Evolutionary conservation across 2,888 invertebrate genomes (phyloP).

Genomic region (Apotomis turbidana): DNA sequence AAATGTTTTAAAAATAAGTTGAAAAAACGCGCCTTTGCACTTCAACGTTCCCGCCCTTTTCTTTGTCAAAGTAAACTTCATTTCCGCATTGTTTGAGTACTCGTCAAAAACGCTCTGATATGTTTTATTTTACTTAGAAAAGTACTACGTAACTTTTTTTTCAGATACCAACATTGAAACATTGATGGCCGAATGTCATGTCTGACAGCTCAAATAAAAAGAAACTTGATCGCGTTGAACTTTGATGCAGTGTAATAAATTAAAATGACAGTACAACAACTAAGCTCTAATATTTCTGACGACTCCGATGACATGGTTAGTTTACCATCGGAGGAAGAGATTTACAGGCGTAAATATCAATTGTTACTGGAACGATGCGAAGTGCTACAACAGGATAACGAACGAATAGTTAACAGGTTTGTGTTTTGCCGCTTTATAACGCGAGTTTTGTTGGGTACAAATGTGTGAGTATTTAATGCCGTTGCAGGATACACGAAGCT

Average conservation of each 20-base stretch:
- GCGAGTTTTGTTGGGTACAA: conserved; percentile 44
- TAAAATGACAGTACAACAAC: conserved; percentile 83
- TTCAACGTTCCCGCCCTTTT: no score
- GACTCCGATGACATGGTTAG: conserved; percentile 83
- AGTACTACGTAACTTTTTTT: conserved; percentile 16
- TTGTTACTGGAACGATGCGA: conserved; percentile 89
- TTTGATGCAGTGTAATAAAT: conserved; percentile 80
- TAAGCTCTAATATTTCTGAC: conserved; percentile 82
- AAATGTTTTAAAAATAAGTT: no score
- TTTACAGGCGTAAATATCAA: conserved; percentile 89
- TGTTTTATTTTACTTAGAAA: neutral
- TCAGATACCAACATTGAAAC: conserved; percentile 9
- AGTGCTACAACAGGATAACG: conserved; percentile 90
- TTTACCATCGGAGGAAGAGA: conserved; percentile 85
- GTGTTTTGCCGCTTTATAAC: conserved; percentile 53
- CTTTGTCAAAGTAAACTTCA: neutral
- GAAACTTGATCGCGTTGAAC: conserved; percentile 75
- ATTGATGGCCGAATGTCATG: conserved; percentile 26
- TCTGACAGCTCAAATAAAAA: conserved; percentile 66
- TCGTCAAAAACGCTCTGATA: conserved; percentile 1
- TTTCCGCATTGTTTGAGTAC: neutral
- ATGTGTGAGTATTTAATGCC: conserved; percentile 48
- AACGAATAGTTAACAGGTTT: conserved; percentile 87
- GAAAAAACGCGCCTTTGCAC: no score
- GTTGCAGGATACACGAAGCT: conserved; percentile 87